A percentile compares a stretch with the other conserved stretches of the same genome.
These are phyloP conservation scores for Hippolais icterina DNA, from an alignment of 2,113 vertebrate genomes.

Conservation along the genomic window DNA sequence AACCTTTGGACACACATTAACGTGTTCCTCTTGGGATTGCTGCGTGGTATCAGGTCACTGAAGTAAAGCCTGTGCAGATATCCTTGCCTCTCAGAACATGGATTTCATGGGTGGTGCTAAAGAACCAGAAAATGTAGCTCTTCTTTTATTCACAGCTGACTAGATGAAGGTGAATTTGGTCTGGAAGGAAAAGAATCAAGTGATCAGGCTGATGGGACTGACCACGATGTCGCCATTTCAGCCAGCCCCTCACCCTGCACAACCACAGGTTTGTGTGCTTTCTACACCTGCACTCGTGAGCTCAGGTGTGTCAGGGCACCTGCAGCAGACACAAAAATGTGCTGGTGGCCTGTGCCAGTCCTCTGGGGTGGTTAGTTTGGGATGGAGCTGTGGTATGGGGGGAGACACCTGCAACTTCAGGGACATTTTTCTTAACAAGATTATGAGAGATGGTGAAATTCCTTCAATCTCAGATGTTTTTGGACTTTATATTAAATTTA, in stretches of 20 bases:
- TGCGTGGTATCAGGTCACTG: not conserved
- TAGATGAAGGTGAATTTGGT: not conserved
- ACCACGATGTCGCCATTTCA: not conserved
- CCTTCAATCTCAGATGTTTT: not conserved
- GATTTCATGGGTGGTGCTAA: not conserved
- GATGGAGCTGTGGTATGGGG: not conserved
- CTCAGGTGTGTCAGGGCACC: fast-evolving
- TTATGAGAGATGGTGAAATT: not conserved
- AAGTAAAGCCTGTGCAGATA: not conserved
- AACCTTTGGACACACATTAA: not conserved
- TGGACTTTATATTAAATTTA: not conserved
- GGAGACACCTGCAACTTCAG: not conserved
- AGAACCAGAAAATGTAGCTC: not conserved
- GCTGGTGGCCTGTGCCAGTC: not conserved
- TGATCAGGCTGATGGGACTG: not conserved
- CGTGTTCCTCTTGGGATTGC: not conserved
- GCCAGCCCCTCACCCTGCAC: not conserved
- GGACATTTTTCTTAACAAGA: not conserved
- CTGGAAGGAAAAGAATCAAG: not conserved
- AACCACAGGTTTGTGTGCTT: not conserved
- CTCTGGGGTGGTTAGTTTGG: not conserved
- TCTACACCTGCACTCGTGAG: fast-evolving
- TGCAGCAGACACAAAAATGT: not conserved
- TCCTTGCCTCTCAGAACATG: not conserved
- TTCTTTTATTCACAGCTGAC: not conserved